phyloP scores from a whole-genome alignment of 2,113 vertebrate species.

The Burhinus bistriatus region DNA sequence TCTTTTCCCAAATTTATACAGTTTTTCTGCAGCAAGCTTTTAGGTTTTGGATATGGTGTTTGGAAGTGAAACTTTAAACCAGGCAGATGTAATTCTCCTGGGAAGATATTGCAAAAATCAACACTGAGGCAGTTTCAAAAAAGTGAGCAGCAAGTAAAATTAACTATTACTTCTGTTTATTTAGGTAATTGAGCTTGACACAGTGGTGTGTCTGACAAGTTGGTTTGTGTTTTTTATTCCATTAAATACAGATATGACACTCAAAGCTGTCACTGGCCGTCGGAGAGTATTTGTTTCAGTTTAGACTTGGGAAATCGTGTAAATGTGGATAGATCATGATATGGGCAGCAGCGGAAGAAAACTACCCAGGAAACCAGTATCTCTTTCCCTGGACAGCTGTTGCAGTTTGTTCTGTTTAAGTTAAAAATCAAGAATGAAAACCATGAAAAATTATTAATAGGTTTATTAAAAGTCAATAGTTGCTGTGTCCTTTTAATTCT shows the following conservation, averaged over 20 bases:
- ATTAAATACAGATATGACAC: neutral
- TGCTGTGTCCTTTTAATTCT: neutral
- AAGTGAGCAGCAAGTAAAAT: constrained; percentile 17
- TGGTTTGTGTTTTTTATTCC: constrained; percentile 20
- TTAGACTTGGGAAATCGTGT: neutral
- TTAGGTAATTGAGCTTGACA: constrained; percentile 49
- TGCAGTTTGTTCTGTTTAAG: neutral
- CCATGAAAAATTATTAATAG: neutral
- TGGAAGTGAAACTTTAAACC: constrained; percentile 16
- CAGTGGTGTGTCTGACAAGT: constrained; percentile 18
- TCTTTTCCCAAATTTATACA: neutral
- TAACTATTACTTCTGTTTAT: constrained; percentile 29
- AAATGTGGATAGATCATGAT: neutral
- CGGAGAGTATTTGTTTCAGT: constrained; percentile 13
- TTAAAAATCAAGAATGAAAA: neutral
- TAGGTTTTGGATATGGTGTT: neutral
- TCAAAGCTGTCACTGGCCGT: neutral
- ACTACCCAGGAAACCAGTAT: neutral
- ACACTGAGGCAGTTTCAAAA: neutral
- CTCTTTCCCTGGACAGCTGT: neutral
- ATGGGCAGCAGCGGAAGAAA: neutral
- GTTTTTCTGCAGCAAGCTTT: neutral
- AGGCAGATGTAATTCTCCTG: neutral
- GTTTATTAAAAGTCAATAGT: neutral
- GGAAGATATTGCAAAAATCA: constrained; percentile 2